These are phyloP conservation scores for Oryzias curvinotus DNA, from an alignment of 2,113 vertebrate genomes.

Conservation along the genomic window DNA sequence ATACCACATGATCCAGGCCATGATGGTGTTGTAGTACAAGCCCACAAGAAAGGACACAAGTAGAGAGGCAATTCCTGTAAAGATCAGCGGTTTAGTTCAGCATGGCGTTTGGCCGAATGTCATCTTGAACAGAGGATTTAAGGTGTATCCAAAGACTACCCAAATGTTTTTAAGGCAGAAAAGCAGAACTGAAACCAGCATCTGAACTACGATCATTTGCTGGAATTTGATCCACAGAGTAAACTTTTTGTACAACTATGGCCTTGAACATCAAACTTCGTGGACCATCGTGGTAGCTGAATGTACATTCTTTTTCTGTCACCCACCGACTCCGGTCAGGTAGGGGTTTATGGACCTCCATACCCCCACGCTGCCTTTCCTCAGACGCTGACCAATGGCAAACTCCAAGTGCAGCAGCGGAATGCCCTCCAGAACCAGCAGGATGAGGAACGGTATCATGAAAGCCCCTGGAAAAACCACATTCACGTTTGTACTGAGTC, in stretches of 20 bases:
- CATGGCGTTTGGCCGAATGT: no score
- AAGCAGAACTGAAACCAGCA: not conserved
- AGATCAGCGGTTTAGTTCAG: not conserved
- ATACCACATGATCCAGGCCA: constrained; percentile 97
- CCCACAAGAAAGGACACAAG: constrained; percentile 87
- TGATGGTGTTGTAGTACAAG: constrained; percentile 95
- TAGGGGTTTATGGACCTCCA: constrained; percentile 89
- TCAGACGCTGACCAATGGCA: constrained; percentile 92
- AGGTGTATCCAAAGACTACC: no score
- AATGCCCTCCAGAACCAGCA: constrained; percentile 92
- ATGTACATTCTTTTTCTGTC: not conserved
- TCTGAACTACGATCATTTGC: no score
- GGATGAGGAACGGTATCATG: constrained; percentile 97
- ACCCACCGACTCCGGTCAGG: constrained; percentile 88
- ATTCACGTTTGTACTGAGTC: constrained; percentile 10
- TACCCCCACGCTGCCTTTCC: constrained; percentile 87
- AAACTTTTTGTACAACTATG: no score
- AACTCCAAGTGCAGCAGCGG: constrained; percentile 94
- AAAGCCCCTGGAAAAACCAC: constrained; percentile 84
- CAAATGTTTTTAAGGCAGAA: not conserved
- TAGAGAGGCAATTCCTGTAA: constrained; percentile 86
- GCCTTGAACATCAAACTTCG: no score
- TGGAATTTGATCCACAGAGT: no score
- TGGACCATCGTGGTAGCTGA: not conserved
- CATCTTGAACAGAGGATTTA: no score